phyloP scores from a whole-genome alignment of 92 coral and sea anemone species.

The Anthopleura xanthogrammica region DNA sequence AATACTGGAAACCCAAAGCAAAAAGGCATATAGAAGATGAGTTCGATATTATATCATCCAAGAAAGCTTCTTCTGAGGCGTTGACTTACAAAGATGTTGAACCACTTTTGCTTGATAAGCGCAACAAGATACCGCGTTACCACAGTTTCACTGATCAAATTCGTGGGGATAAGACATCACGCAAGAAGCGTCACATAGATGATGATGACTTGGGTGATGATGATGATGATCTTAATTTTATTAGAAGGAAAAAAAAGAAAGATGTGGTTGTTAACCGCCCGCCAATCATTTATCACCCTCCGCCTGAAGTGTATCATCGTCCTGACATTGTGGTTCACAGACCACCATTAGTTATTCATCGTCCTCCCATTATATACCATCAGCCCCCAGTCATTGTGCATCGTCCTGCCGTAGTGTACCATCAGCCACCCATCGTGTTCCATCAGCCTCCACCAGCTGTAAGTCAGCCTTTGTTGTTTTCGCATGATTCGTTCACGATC shows the following conservation, averaged over 20 bases:
- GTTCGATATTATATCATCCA: slow-evolving; percentile 58
- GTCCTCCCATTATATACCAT: slow-evolving; percentile 97
- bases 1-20: slow-evolving; percentile 56
- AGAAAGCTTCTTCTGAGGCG: slow-evolving; percentile 56
- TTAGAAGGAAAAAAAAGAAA: slow-evolving; percentile 66
- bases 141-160: not conserved
- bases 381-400: slow-evolving; percentile 98
- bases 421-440: slow-evolving; percentile 98
- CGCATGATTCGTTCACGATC: slow-evolving; percentile 95
- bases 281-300: slow-evolving; percentile 97
- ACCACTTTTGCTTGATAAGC: slow-evolving; percentile 17
- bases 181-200: slow-evolving; percentile 60
- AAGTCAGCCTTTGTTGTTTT: slow-evolving; percentile 91
- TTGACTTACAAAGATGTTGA: slow-evolving; percentile 48
- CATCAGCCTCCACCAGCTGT: slow-evolving; percentile 98
- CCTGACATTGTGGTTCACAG: slow-evolving; percentile 98
- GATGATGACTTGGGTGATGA: slow-evolving; percentile 20
- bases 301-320: slow-evolving; percentile 97
- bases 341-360: slow-evolving; percentile 97
- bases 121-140: slow-evolving; percentile 38
- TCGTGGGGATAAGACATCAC: slow-evolving; percentile 19
- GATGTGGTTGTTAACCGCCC: slow-evolving; percentile 97
- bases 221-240: not conserved
- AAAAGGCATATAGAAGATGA: slow-evolving; percentile 51
- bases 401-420: slow-evolving; percentile 98